Conservation (phyloP, 2,888 invertebrate genomes). For the Frankliniella fusca region DNA sequence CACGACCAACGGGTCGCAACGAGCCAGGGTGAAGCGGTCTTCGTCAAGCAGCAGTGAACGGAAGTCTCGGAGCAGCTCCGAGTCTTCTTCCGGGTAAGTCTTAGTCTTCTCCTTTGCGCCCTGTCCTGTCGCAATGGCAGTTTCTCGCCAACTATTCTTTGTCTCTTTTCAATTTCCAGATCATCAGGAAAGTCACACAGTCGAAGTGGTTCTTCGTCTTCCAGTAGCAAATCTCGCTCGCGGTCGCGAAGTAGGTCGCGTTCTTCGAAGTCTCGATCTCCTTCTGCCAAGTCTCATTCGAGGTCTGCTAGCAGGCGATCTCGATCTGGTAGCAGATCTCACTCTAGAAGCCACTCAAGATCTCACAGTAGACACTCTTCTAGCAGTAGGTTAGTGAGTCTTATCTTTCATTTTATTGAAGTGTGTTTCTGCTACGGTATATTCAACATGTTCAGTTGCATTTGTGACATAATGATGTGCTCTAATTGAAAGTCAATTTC, state of each 20-base stretch:
- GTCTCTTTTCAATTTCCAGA: slow-evolving; percentile 35
- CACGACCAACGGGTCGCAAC: slow-evolving; percentile 10
- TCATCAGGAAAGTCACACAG: slow-evolving; percentile 36
- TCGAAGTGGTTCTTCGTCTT: slow-evolving; percentile 41
- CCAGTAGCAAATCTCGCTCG: slow-evolving; percentile 39
- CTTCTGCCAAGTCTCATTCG: slow-evolving; percentile 44
- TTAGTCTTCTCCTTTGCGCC: slow-evolving; percentile 29
- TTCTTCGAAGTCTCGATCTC: slow-evolving; percentile 38
- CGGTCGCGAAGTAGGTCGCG: slow-evolving; percentile 40
- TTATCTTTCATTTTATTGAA: neutral
- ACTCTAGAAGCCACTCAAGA: slow-evolving; percentile 45
- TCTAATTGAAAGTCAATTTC: neutral
- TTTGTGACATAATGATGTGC: neutral
- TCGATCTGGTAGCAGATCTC: slow-evolving; percentile 39
- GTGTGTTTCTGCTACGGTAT: neutral
- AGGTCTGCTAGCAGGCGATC: slow-evolving; percentile 43
- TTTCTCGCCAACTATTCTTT: slow-evolving; percentile 27
- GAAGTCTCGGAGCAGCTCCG: slow-evolving; percentile 51
- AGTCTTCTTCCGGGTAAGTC: slow-evolving; percentile 49
- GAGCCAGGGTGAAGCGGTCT: slow-evolving; percentile 39
- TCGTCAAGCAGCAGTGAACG: slow-evolving; percentile 36
- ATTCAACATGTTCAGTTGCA: neutral
- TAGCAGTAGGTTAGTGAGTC: slow-evolving; percentile 25
- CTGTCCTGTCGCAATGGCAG: neutral
- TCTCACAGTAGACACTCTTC: slow-evolving; percentile 43